phyloP scores from a whole-genome alignment of 2,888 invertebrate species.

The Troides helena region DNA sequence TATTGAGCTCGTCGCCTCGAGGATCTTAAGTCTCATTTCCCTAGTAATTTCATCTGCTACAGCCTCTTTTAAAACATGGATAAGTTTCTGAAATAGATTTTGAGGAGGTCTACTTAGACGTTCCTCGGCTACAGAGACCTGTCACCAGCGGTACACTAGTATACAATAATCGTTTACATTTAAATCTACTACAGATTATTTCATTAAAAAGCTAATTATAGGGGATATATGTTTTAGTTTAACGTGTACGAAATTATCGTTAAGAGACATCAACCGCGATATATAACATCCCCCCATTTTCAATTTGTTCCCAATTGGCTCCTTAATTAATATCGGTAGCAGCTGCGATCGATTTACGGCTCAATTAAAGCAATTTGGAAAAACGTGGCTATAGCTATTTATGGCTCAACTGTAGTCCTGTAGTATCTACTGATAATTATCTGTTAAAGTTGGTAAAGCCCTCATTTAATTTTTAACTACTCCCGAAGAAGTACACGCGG shows the following conservation, averaged over 20 bases:
- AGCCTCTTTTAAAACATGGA: too few species aligned
- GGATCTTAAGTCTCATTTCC: too few species aligned
- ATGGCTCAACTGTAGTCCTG: conserved; percentile 7
- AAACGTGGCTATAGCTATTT: conserved; percentile 36
- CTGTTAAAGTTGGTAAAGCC: background rate
- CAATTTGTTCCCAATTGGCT: conserved; percentile 67
- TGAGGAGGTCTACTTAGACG: too few species aligned
- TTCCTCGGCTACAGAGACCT: too few species aligned
- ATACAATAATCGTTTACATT: too few species aligned
- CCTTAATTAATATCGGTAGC: conserved; percentile 63
- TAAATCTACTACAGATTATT: too few species aligned
- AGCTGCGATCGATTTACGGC: conserved; percentile 68
- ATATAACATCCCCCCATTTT: conserved; percentile 55
- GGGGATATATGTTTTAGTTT: conserved; percentile 31
- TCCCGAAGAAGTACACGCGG: too few species aligned
- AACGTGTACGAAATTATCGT: conserved; percentile 39
- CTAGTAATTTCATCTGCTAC: too few species aligned
- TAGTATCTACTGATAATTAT: conserved; percentile 12
- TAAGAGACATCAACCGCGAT: conserved; percentile 42
- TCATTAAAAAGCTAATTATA: too few species aligned
- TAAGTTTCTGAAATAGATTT: too few species aligned
- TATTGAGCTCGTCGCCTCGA: too few species aligned
- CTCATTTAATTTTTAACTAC: conserved; percentile 18
- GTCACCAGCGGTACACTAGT: too few species aligned
- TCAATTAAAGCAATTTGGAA: conserved; percentile 61